Evolutionary conservation across 2,113 vertebrate species (phyloP).

Genomic region (Aviceda subcristata): DNA sequence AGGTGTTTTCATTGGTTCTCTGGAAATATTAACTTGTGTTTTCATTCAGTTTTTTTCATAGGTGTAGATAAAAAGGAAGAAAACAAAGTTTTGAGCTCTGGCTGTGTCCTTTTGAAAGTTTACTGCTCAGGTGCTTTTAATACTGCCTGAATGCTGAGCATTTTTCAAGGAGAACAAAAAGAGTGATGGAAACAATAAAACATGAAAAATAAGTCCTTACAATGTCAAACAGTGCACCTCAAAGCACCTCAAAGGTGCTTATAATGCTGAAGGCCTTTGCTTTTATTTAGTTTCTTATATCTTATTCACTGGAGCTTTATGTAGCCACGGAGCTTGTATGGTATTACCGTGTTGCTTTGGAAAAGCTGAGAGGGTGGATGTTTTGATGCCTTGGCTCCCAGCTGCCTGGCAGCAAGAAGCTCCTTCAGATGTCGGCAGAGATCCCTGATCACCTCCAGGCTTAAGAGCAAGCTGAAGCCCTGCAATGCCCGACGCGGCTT

Average conservation of each 20-base stretch:
- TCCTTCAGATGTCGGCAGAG: not conserved
- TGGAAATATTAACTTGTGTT: not conserved
- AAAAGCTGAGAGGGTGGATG: not conserved
- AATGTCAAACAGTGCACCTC: not conserved
- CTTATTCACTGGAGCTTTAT: not conserved
- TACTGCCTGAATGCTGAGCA: not conserved
- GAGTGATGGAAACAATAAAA: not conserved
- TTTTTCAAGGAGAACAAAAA: constrained; percentile 4
- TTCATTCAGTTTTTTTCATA: not conserved
- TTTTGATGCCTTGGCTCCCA: not conserved
- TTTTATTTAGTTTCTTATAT: not conserved
- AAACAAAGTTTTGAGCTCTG: not conserved
- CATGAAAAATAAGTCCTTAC: not conserved
- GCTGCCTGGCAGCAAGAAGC: not conserved
- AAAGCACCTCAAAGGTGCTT: not conserved
- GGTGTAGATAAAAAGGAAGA: not conserved
- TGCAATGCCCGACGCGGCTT: not conserved
- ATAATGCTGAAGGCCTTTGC: not conserved
- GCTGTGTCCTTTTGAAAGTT: not conserved
- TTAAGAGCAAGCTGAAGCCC: not conserved
- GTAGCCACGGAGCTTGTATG: not conserved
- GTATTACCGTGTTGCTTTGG: not conserved
- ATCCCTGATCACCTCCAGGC: not conserved
- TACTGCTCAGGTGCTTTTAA: constrained; percentile 27
- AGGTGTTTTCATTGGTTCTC: not conserved